Percentiles rank a stretch among this genome's conserved stretches.
Evolutionary conservation across 1,140 invertebrate genomes (phyloP).

Genomic region (Drosophila bocqueti): DNA sequence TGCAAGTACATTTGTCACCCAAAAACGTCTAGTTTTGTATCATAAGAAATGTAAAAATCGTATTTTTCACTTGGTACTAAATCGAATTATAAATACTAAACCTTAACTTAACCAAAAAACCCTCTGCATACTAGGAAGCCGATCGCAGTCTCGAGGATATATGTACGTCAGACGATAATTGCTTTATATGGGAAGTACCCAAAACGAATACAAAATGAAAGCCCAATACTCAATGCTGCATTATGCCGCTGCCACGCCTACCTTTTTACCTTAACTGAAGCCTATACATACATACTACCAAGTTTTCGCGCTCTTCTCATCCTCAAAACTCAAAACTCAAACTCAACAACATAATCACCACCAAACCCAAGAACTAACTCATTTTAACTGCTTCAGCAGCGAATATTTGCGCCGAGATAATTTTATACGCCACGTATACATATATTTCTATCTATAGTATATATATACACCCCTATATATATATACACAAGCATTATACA

Average conservation of each 20-base stretch:
- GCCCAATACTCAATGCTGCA: constrained; percentile 68
- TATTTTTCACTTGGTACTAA: constrained; percentile 68
- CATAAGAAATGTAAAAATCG: constrained; percentile 56
- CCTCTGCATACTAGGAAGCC: constrained; percentile 58
- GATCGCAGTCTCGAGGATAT: constrained; percentile 21
- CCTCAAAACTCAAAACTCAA: constrained; percentile 20
- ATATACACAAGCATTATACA: constrained; percentile 49
- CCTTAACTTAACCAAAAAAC: constrained; percentile 28
- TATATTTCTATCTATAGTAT: constrained; percentile 72
- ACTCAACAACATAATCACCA: constrained; percentile 65
- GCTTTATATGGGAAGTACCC: constrained; percentile 53
- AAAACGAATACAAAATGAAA: constrained; percentile 22
- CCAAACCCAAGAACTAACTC: constrained; percentile 65
- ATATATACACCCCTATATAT: constrained; percentile 53
- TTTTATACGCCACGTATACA: constrained; percentile 75
- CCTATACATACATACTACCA: constrained; percentile 52
- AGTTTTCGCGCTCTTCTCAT: constrained; percentile 49
- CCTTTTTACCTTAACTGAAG: constrained; percentile 70
- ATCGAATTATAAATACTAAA: constrained; percentile 39
- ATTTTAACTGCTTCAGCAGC: constrained; percentile 67
- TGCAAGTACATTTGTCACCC: constrained; percentile 36
- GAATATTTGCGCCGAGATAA: constrained; percentile 61
- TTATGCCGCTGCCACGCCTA: constrained; percentile 71
- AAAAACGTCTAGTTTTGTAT: constrained; percentile 53
- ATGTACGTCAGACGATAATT: constrained; percentile 43